Evolutionary conservation across 2,888 invertebrate species (phyloP).

Genomic region (Linyphia triangularis): DNA sequence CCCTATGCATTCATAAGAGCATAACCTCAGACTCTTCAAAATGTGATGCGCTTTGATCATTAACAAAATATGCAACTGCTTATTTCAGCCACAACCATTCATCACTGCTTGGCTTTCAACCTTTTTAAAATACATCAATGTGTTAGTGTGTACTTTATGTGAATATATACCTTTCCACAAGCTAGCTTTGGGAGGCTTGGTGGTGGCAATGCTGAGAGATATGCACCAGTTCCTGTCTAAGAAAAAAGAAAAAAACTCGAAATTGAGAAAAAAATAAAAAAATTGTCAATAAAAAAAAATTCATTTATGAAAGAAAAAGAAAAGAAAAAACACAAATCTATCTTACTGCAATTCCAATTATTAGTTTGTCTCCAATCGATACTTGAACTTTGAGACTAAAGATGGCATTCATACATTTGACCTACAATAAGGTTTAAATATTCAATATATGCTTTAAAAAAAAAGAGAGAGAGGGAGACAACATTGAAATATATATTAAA

Average conservation of each 20-base stretch:
- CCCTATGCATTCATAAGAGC: too few relatives aligned
- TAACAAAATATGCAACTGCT: too few relatives aligned
- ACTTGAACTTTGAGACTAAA: slow-evolving; percentile 91
- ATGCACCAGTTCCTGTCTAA: slow-evolving; percentile 85
- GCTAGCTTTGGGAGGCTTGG: slow-evolving; percentile 86
- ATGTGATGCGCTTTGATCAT: too few relatives aligned
- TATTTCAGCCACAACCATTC: too few relatives aligned
- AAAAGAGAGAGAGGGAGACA: not conserved
- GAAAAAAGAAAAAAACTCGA: not conserved
- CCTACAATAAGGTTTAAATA: slow-evolving; percentile 76
- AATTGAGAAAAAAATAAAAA: not conserved
- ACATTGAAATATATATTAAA: not conserved
- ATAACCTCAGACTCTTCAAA: too few relatives aligned
- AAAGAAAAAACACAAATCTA: slow-evolving; percentile 56
- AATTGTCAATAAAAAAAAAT: not conserved
- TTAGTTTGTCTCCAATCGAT: slow-evolving; percentile 91
- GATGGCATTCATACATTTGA: slow-evolving; percentile 96
- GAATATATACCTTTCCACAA: slow-evolving; percentile 79
- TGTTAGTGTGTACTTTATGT: too few relatives aligned
- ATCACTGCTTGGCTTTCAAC: too few relatives aligned
- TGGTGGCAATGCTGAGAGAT: slow-evolving; percentile 88
- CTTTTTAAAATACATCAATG: too few relatives aligned
- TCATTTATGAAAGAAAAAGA: not conserved
- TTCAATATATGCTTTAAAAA: not conserved
- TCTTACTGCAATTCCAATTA: slow-evolving; percentile 89